Percentiles rank a stretch among this genome's conserved stretches.
phyloP scores from a whole-genome alignment of 2,797 vertebrate genomes.

The Melanotaenia nigrans region DNA sequence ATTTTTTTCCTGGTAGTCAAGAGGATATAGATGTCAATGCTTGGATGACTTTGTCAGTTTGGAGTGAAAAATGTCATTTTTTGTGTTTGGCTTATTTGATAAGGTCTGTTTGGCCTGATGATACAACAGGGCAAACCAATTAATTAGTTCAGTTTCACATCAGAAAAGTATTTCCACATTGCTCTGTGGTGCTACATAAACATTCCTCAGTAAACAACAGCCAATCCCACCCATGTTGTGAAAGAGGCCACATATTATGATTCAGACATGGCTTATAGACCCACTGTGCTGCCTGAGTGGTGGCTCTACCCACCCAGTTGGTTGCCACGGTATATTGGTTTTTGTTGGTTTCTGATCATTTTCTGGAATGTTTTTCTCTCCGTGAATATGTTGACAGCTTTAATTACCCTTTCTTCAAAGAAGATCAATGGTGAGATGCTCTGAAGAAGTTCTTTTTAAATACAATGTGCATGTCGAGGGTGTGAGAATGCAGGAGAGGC shows the following conservation, averaged over 20 bases:
- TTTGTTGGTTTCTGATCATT: conserved; percentile 25
- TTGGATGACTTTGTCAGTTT: neutral
- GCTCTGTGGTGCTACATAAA: conserved; percentile 71
- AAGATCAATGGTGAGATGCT: neutral
- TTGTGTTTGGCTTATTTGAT: conserved; percentile 29
- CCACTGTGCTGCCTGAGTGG: conserved; percentile 42
- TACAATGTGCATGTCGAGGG: neutral
- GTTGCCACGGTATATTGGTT: conserved; percentile 26
- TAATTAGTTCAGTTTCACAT: conserved; percentile 68
- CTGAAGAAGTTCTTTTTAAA: neutral
- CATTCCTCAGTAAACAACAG: conserved; percentile 75
- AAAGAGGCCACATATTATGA: conserved; percentile 70
- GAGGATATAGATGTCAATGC: neutral
- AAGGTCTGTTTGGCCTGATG: conserved; percentile 27
- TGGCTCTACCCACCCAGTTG: conserved; percentile 23
- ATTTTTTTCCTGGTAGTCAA: no score
- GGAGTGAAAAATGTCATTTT: conserved; percentile 14
- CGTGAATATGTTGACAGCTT: conserved; percentile 1
- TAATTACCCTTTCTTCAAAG: neutral
- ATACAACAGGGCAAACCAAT: conserved; percentile 52
- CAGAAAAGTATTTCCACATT: conserved; percentile 69
- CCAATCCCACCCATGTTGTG: conserved; percentile 77
- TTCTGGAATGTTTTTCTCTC: conserved; percentile 16
- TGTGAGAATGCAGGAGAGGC: neutral
- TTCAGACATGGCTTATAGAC: conserved; percentile 52